Conservation (phyloP, 2,888 invertebrate species). For the Isoperla grammatica region DNA sequence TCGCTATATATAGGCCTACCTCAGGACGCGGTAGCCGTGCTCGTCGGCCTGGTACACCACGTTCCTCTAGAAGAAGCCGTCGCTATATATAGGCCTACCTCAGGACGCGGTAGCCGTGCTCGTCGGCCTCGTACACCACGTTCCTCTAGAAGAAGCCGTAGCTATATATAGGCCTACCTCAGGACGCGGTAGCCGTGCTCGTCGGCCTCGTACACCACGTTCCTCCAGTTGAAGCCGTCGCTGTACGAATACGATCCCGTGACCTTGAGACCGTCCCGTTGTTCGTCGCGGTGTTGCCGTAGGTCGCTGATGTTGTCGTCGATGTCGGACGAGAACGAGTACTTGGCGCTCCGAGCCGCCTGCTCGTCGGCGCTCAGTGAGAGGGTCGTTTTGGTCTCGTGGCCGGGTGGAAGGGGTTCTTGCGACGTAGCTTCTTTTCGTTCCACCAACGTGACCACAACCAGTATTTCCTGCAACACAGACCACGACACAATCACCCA, state of each 20-base stretch:
- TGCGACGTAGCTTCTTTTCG: too few species aligned
- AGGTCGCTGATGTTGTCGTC: slow-evolving; percentile 35
- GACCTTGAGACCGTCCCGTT: slow-evolving; percentile 33
- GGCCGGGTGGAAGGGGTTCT: background rate
- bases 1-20: too few species aligned
- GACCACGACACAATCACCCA: too few species aligned
- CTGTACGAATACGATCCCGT: slow-evolving; percentile 35
- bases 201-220: slow-evolving; percentile 35
- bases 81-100: too few species aligned
- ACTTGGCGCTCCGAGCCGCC: slow-evolving; percentile 31
- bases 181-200: slow-evolving; percentile 36
- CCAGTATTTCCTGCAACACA: background rate
- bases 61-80: too few species aligned
- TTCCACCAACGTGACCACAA: background rate
- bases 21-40: too few species aligned
- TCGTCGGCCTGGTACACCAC: too few species aligned
- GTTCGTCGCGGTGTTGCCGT: slow-evolving; percentile 32
- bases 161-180: too few species aligned
- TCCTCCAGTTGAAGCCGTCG: slow-evolving; percentile 35
- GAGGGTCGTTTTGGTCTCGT: background rate
- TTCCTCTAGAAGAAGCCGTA: too few species aligned
- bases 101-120: too few species aligned
- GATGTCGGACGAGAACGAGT: slow-evolving; percentile 34
- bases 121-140: too few species aligned
- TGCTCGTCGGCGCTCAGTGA: background rate